Conservation (phyloP, 2,797 vertebrate species). For the Falco peregrinus region DNA sequence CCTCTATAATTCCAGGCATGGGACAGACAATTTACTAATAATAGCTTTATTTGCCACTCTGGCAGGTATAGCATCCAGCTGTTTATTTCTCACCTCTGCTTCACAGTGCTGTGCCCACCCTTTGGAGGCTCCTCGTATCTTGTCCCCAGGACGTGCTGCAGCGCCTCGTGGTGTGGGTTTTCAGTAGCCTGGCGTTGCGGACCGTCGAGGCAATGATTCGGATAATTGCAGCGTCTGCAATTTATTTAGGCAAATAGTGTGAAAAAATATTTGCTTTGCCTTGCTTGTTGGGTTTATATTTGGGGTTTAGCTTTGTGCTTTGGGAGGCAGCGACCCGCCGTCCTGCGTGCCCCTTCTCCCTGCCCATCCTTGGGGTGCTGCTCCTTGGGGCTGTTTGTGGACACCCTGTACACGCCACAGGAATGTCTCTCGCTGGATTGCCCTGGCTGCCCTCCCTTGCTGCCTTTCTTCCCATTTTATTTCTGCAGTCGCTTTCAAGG, state of each 20-base stretch:
- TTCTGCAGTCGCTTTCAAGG: neutral
- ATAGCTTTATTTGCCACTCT: neutral
- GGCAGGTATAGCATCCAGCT: neutral
- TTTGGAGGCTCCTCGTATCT: neutral
- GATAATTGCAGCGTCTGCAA: neutral
- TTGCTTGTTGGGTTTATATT: neutral
- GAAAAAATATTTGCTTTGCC: conserved; percentile 14
- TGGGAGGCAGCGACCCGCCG: neutral
- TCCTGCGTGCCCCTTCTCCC: neutral
- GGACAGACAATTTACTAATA: neutral
- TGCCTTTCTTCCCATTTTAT: neutral
- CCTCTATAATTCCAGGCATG: neutral
- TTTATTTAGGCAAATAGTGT: neutral
- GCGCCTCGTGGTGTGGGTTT: neutral
- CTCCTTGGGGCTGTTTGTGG: fast-evolving
- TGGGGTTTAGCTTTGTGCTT: neutral
- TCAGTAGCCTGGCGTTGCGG: neutral
- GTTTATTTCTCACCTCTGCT: neutral
- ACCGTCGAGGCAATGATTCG: neutral
- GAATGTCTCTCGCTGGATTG: neutral
- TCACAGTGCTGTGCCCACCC: neutral
- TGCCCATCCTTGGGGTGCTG: neutral
- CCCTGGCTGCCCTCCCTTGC: neutral
- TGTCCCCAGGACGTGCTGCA: neutral
- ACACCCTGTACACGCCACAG: fast-evolving